Evolutionary conservation across 2,888 invertebrate species (phyloP).

Genomic region (Dascillus cervinus): DNA sequence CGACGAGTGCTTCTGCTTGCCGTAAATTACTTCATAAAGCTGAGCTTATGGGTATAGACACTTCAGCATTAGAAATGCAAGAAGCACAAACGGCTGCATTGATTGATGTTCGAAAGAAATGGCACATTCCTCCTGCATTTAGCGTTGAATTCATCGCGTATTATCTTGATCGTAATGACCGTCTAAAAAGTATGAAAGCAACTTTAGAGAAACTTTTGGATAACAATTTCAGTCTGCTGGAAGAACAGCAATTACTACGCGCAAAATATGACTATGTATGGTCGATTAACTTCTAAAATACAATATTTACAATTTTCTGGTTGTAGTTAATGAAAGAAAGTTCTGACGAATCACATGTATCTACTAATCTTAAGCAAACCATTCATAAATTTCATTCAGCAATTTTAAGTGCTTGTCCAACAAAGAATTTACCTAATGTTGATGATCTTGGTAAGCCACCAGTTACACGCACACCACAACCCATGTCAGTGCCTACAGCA

Average conservation of each 20-base stretch:
- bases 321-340: constrained; percentile 51
- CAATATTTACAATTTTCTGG: constrained; percentile 4
- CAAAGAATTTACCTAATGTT: constrained; percentile 50
- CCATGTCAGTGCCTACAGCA: constrained; percentile 69
- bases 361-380: constrained; percentile 52
- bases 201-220: constrained; percentile 67
- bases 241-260: constrained; percentile 70
- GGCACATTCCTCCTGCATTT: constrained; percentile 91
- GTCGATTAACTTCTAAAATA: constrained; percentile 9
- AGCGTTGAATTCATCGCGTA: constrained; percentile 93
- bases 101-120: constrained; percentile 82
- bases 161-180: constrained; percentile 79
- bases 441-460: constrained; percentile 47
- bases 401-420: constrained; percentile 53
- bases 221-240: constrained; percentile 64
- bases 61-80: constrained; percentile 70
- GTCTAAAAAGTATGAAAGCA: constrained; percentile 70
- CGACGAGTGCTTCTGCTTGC: constrained; percentile 85
- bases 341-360: constrained; percentile 55
- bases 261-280: constrained; percentile 73
- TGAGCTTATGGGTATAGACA: constrained; percentile 84
- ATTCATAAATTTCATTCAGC: constrained; percentile 56
- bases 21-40: constrained; percentile 76
- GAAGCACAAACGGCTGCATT: constrained; percentile 75
- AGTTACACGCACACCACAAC: constrained; percentile 35